Base-by-base conservation (phyloP, 2,113 vertebrate species). In the Cebus imitator region DNA sequence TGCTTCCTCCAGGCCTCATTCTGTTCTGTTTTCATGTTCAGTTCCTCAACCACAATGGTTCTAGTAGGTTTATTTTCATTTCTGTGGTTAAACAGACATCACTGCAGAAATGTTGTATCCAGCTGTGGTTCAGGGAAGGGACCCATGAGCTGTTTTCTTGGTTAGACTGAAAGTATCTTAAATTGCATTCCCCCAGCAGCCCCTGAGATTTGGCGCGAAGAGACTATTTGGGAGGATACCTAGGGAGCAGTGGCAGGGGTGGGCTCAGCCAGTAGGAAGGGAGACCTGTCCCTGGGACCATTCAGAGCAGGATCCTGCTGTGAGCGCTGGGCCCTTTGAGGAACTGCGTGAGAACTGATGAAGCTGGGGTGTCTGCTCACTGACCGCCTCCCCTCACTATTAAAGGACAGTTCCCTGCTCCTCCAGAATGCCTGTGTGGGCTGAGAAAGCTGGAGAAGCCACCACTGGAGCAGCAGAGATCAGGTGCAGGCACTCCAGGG, bases 181-280 rank as follows among this genome's bases (percentile, higher is more conserved):
- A 4, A 48, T 27, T 70, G 37, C 10, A 43, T 73, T 37, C n/a
- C 27, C 18, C 12, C 16, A 16, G 7, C 6, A 43, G 81, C 48
- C 12, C 27, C 45, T 61, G 40, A 80, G 79, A 13, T 3, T 5
- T 4, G 4, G 40, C 27, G 45, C 0, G 0, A 8, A 7, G 32
- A 37, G 48, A 17, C 14, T 45, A 3, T 45, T 5, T 43, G 73
- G 72, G 76, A 58, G 25, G 18, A 8, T 45, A 37, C 17, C 35
- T 30, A 32, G n/a, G 45, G 21, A 72, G 85, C 55, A 2, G 27
- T 1, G 23, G 23, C 14, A 0, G 11, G 57, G 50, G 7, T 11
- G 12, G 23, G 43, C 3, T 25, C 20, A 27, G 37, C 3, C 32
- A 78, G 57, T n/a, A 2, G 70, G 52, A 55, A 64, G 45, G 13